Percentiles rank a stretch among this genome's conserved stretches.
Evolutionary conservation across 2,888 invertebrate genomes (phyloP).

Genomic region (Ferdinandea cuprea): DNA sequence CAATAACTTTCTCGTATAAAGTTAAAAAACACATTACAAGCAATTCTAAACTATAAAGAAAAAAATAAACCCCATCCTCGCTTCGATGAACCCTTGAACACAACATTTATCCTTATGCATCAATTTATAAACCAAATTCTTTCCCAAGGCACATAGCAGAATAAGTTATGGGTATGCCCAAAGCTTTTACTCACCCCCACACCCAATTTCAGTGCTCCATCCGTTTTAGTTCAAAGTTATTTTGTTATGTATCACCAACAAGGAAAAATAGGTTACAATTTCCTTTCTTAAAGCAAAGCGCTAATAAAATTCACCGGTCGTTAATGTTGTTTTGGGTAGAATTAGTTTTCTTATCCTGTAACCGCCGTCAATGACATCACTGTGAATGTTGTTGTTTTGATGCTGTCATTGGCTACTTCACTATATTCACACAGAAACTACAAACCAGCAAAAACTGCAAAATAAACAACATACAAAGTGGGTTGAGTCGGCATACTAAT

Average conservation of each 20-base stretch:
- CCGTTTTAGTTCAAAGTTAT: conserved; percentile 56
- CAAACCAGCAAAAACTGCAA: conserved; percentile 20
- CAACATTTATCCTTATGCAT: too few species aligned
- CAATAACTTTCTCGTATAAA: too few species aligned
- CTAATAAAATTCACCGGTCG: conserved; percentile 70
- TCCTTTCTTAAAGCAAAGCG: conserved; percentile 54
- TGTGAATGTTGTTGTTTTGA: conserved; percentile 63
- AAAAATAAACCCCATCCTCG: too few species aligned
- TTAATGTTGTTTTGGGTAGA: conserved; percentile 59
- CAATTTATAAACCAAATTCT: too few species aligned
- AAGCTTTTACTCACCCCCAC: conserved; percentile 30
- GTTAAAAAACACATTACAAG: too few species aligned
- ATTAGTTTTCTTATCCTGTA: conserved; percentile 47
- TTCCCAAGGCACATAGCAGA: too few species aligned
- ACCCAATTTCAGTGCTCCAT: conserved; percentile 44
- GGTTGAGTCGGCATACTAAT: conserved; percentile 46
- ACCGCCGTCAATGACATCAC: conserved; percentile 31
- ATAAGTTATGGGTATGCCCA: conserved; percentile 25
- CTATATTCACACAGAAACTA: conserved; percentile 48
- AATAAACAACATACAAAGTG: conserved; percentile 38
- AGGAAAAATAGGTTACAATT: conserved; percentile 69
- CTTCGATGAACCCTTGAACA: too few species aligned
- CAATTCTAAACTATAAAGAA: too few species aligned
- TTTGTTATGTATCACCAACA: conserved; percentile 67
- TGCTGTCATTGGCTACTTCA: conserved; percentile 59